Evolutionary conservation across 2,797 vertebrate genomes (phyloP).

Genomic region (Acridotheres tristis): DNA sequence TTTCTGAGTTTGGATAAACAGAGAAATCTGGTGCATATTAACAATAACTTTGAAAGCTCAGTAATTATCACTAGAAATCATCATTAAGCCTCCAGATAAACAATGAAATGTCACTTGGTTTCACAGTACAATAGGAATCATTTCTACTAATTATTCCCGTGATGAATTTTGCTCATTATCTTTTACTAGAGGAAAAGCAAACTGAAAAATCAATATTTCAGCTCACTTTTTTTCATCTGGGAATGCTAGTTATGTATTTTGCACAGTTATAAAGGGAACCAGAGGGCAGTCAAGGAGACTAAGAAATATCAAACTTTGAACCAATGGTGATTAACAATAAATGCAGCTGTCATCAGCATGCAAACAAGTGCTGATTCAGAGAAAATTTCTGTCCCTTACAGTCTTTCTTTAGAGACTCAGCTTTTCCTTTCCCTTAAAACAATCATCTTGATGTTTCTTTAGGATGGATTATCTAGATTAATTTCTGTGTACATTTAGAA

Average conservation of each 20-base stretch:
- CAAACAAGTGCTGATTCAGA: not conserved
- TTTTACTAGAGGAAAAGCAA: conserved; percentile 24
- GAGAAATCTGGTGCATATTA: conserved; percentile 15
- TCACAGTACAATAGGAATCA: conserved; percentile 4
- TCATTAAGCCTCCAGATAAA: conserved; percentile 30
- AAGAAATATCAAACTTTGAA: not conserved
- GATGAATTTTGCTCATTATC: conserved; percentile 15
- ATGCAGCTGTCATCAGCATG: not conserved
- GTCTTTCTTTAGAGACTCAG: not conserved
- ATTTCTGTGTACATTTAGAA: not conserved
- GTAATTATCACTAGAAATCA: conserved; percentile 27
- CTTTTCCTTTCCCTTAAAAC: not conserved
- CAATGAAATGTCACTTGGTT: conserved; percentile 4
- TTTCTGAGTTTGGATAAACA: not conserved
- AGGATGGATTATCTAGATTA: not conserved
- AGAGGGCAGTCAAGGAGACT: not conserved
- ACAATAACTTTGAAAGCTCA: conserved; percentile 12
- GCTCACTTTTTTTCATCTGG: not conserved
- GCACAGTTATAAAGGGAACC: not conserved
- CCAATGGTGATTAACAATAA: not conserved
- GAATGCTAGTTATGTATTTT: not conserved
- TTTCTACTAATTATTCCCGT: conserved; percentile 46
- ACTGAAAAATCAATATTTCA: conserved; percentile 20
- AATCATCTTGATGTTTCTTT: not conserved
- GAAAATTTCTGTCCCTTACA: not conserved